Base-by-base conservation (phyloP, 1,140 invertebrate genomes). In the Leptinotarsa lineolata region DNA sequence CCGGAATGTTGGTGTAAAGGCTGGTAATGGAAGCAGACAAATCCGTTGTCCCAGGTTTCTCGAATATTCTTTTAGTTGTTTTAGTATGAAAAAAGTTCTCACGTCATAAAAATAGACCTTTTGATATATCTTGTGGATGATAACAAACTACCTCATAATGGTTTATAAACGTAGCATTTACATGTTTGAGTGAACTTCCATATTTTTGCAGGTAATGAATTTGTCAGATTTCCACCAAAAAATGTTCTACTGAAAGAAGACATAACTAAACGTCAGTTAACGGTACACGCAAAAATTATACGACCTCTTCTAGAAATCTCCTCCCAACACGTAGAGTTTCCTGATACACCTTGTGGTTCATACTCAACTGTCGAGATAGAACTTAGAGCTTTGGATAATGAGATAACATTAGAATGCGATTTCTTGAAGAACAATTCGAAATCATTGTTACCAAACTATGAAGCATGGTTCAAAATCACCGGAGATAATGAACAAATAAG, bases 271-370 rank as follows among this genome's bases (percentile, higher is more conserved):
- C 65, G 15, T n/a, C 70, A 64, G 61, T 54, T 22, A 6, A 59
- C 30, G 44, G n/a, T 80, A 6, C 69, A 20, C 20, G 20, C 74
- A 12, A 70, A 39, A 66, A 44, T 77, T 6, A 44, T 72, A 6
- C 67, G 68, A 30, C 78, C 75, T 0, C 39, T 73, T 2, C 15
- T 77, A 21, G 75, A 76, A 16, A 72, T 81, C 16, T 77, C 75
- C 11, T 72, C 75, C 59, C 80, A 81, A 70, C 64, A 68, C 2
- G 66, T 82, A 0, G 48, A 74, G 18, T 80, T 82, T 75, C 80
- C 80, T 0, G 76, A 81, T 54, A 81, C 81, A 44, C 76, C 81
- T 8, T 79, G 79, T 58, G 79, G 81, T 46, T 80, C 80, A 2
- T 80, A 78, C 59, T 81, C 81, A 5, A 22, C 68, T 0, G 77